phyloP scores from a whole-genome alignment of 2,888 invertebrate genomes.

The Callimorpha dominula region DNA sequence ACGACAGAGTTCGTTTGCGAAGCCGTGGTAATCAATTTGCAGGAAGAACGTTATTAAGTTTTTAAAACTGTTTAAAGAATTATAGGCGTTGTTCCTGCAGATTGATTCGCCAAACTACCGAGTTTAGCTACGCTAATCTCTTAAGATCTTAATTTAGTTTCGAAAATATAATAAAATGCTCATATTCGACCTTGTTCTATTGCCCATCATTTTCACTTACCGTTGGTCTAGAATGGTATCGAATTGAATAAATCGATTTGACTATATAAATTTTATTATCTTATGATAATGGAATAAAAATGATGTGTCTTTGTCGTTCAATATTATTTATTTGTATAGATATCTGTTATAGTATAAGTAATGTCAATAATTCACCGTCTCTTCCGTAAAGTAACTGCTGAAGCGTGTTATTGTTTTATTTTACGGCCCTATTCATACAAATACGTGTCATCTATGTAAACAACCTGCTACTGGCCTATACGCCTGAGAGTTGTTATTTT shows the following conservation, averaged over 20 bases:
- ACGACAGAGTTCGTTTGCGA: not conserved
- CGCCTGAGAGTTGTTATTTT: not conserved
- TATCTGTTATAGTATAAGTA: too few species aligned
- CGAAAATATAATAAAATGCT: not conserved
- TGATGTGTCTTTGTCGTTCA: not conserved
- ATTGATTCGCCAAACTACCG: not conserved
- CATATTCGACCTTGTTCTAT: not conserved
- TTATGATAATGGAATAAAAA: not conserved
- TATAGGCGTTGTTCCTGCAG: not conserved
- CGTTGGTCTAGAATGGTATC: too few species aligned
- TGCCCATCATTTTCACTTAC: not conserved
- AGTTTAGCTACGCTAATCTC: not conserved
- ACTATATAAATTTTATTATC: not conserved
- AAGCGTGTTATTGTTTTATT: not conserved
- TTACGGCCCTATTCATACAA: not conserved
- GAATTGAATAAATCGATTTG: too few species aligned
- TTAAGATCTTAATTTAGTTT: too few species aligned
- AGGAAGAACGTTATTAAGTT: not conserved
- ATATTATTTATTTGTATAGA: too few species aligned
- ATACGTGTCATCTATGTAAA: not conserved
- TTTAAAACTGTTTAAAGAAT: not conserved
- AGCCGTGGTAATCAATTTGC: not conserved
- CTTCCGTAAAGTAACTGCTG: not conserved
- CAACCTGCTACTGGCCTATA: not conserved
- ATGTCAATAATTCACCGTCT: not conserved